Evolutionary conservation across 2,797 vertebrate species (phyloP).

Genomic region (Taeniopygia guttata): DNA sequence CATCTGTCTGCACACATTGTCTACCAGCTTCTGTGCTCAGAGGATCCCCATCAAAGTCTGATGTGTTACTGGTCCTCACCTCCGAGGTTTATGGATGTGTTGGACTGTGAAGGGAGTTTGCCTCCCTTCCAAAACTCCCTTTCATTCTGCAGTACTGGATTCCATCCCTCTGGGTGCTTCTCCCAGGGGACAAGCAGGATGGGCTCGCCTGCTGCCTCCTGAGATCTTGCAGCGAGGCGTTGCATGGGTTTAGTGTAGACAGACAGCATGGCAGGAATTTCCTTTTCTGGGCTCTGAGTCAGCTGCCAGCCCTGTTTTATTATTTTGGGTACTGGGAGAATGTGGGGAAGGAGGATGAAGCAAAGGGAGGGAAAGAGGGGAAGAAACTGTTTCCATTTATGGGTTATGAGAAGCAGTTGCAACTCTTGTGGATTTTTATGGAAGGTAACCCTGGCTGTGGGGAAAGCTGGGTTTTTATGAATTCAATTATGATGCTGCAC

Average conservation of each 20-base stretch:
- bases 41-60: neutral
- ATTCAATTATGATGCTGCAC: neutral
- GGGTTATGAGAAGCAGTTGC: neutral
- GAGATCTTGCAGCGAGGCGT: neutral
- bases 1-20: neutral
- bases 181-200: neutral
- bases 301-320: neutral
- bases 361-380: neutral
- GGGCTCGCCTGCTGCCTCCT: neutral
- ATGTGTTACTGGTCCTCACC: neutral
- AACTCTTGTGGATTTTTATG: neutral
- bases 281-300: conserved; percentile 12
- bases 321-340: neutral
- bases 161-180: neutral
- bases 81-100: neutral
- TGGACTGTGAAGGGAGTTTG: neutral
- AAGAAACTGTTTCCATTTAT: conserved; percentile 17
- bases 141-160: neutral
- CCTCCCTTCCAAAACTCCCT: neutral
- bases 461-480: neutral
- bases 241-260: neutral
- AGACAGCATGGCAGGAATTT: neutral
- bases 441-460: neutral
- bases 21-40: neutral
- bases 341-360: neutral